Base-by-base conservation (phyloP, 2,888 invertebrate genomes). In the Rhagonycha fulva region DNA sequence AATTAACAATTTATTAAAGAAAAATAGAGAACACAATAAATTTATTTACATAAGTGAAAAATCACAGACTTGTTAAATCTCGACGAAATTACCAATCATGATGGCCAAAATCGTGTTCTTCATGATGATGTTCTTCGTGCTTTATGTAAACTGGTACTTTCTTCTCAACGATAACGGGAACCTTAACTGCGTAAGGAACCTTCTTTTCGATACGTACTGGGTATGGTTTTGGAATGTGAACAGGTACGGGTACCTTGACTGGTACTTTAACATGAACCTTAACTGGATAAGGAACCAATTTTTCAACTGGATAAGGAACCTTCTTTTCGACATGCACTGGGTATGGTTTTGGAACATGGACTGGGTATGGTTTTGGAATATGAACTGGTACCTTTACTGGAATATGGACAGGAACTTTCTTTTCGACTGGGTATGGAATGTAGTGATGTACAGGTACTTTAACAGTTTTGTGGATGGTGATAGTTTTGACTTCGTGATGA, bases 391-490 rank as follows among this genome's bases (percentile, higher is more conserved):
- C 82, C 72, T 86, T 91, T 1, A 87, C 86, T 14, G 87, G 85
- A 66, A 84, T 84, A 66, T 85, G 84, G 7, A 87, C 81, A 79
- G 92, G 93, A 76, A 94, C 92, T 85, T 91, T 92, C 89, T 93
- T 94, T 87, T 93, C 93, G 12, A 87, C 83, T 28, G 83, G 84
- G 26, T 84, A 82, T 26, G 89, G 89, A 5, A 94, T 94, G 68
- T 94, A 94, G 87, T 94, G 78, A 80, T 90, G 90, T 75, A 89
- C 88, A 47, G 88, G 91, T 79, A 90, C 88, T 47, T 89, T 90
- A 68, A 92, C 89, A 81, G 91, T 91, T 86, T 92, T 93, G 79
- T 92, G 89, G 68, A 93, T 88, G 68, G 85, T 82, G 11, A 73
- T 73, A 5, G 71, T 19, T 71, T 78, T 78, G 11, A 77, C 82